Base-by-base conservation (phyloP, 2,888 invertebrate species). In the Unio delphinus region DNA sequence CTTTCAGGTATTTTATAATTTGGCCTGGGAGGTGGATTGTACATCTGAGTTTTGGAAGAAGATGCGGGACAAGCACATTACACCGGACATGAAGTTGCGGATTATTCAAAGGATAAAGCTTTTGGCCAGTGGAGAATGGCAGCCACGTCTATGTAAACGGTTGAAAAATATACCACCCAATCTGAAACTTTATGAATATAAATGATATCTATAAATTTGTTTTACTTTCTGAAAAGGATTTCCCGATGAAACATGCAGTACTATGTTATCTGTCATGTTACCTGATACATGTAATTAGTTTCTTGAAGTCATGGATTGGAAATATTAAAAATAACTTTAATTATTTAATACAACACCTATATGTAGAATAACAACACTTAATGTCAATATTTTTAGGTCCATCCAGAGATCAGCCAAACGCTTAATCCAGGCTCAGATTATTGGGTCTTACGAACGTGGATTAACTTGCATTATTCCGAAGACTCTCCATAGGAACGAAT, bases 1-100 rank as follows among this genome's bases (percentile, higher is more conserved):
- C 34, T 34, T 34, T 69, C 71, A 73, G 63, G 68, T 67, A 8
- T 82, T 84, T 76, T 81, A 83, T 54, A 75, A 80, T 64, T 66
- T 84, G 55, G 78, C 74, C 26, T 84, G 84, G 85, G 83, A 85
- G 61, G 75, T 85, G 26, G 83, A 84, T 59, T 85, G 83, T 65
- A 84, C 84, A 20, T 76, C 76, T 18, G 79, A 79, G 30, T 79
- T 78, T 26, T 78, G 79, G 79, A 82, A 74, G 61, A 77, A 74
- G 20, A 69, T 79, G 28, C 68, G 73, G 18, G 77, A 80, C 64
- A 79, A 79, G 58, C 71, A 70, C 18, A 68, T 83, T 15, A 68
- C 76, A 0, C 58, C 69, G 0, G 65, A 69, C n/a, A 45, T 80
- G 20, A 82, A 81, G 69, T 70, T 71, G 23, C 64, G 77, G 18